These are phyloP conservation scores for Smittia aterrima DNA, from an alignment of 2,888 invertebrate species.

Conservation along the genomic window DNA sequence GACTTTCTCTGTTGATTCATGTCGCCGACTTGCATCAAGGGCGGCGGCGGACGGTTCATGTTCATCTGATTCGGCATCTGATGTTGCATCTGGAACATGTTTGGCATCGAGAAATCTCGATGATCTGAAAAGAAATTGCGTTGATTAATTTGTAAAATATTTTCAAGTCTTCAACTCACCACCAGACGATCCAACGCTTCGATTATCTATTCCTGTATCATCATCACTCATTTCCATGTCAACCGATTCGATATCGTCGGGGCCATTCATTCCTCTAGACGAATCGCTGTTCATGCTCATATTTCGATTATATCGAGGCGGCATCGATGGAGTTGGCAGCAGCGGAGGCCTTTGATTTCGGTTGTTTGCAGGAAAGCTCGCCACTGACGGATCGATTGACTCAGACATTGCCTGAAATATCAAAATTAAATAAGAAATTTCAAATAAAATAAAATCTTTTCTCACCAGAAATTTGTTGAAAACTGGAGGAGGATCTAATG, in stretches of 20 bases:
- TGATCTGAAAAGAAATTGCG: conserved; percentile 15
- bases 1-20: conserved; percentile 22
- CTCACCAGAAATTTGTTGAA: conserved; percentile 20
- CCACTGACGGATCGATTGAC: conserved; percentile 42
- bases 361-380: background rate
- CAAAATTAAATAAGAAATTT: background rate
- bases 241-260: conserved; percentile 75
- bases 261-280: conserved; percentile 48
- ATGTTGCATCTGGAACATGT: conserved; percentile 19
- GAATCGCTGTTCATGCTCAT: conserved; percentile 43
- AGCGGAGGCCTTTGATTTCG: conserved; percentile 43
- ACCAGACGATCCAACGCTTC: conserved; percentile 9
- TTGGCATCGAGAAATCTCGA: conserved; percentile 19
- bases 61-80: conserved; percentile 22
- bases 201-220: conserved; percentile 45
- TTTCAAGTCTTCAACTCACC: background rate
- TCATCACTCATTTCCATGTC: conserved; percentile 88
- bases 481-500: background rate
- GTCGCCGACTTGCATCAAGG: conserved; percentile 2
- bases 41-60: conserved; percentile 35
- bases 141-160: background rate
- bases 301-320: conserved; percentile 5
- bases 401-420: conserved; percentile 13
- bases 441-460: background rate
- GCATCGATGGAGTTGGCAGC: conserved; percentile 45